Base-by-base conservation (phyloP, 2,113 vertebrate genomes). In the Tinamus guttatus region DNA sequence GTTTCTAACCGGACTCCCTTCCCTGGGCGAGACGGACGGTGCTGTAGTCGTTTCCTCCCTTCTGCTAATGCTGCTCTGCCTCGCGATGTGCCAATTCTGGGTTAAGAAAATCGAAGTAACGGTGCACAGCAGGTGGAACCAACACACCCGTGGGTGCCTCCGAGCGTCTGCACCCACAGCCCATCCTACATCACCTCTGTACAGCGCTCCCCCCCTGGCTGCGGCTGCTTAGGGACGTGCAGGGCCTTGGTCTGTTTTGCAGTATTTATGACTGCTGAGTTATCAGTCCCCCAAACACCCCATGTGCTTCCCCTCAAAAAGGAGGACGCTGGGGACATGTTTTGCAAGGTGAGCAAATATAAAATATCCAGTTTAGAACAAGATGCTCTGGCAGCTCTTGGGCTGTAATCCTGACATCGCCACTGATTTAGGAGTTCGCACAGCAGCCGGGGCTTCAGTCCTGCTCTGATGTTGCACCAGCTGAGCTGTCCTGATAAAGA, bases 401-500 rank as follows among this genome's bases (percentile, higher is more conserved):
- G 43, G 34, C 68, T 51, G 54, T 41, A 19, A 59, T 60, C 36
- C 22, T 67, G 56, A 12, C 77, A 49, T 36, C 54, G 27, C 0
- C 27, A 2, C 52, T 32, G 64, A 40, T 90, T 86, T 75, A 58
- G 40, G 60, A 64, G 75, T 94, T 91, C 3, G 1, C 5, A 2
- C 30, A 1, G 8, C 24, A 69, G 59, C 73, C 93, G 60, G 2
- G 10, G 51, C 90, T 93, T 63, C 60, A 88, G 69, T 41, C 51
- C 14, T 89, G 78, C 32, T 19, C 38, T 75, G 36, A 63, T 32
- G 64, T 83, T 83, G 24, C 2, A 51, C 41, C 90, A 58, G 69
- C 73, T 78, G 90, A 88, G 38, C 80, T 90, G 43, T 68, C 38
- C 90, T 62, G 59, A 73, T 85, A 76, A 68, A 92, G 88, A 90